These are phyloP conservation scores for Myotis myotis DNA, from an alignment of 2,797 vertebrate species.

Conservation along the genomic window DNA sequence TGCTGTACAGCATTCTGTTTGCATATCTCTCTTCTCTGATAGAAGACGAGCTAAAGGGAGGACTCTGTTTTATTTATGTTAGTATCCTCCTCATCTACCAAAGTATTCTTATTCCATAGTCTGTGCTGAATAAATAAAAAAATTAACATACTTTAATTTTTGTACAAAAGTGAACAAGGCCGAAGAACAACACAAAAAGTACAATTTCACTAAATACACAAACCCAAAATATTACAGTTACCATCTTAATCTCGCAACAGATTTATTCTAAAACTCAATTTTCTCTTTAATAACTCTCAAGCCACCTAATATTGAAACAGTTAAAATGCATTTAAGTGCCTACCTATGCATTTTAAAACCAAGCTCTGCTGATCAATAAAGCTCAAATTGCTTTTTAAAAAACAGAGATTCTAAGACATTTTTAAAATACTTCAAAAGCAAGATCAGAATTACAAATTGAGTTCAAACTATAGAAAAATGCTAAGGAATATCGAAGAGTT, in stretches of 20 bases:
- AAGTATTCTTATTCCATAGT: background rate
- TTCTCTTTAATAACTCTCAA: constrained; percentile 68
- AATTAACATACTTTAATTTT: background rate
- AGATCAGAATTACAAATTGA: constrained; percentile 53
- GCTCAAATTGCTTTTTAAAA: constrained; percentile 71
- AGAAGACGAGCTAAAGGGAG: background rate
- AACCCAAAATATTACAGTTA: background rate
- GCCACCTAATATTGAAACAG: constrained; percentile 60
- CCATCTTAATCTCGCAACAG: constrained; percentile 61
- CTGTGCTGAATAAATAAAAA: background rate
- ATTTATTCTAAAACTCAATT: constrained; percentile 72
- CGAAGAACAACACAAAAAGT: background rate
- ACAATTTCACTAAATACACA: background rate
- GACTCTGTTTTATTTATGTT: background rate
- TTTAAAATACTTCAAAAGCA: constrained; percentile 65
- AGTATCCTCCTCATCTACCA: background rate
- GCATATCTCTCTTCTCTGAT: background rate
- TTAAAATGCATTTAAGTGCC: constrained; percentile 71
- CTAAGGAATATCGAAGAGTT: background rate
- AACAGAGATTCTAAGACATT: constrained; percentile 59
- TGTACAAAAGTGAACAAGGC: constrained; percentile 25
- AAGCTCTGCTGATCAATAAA: constrained; percentile 67
- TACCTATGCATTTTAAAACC: constrained; percentile 63
- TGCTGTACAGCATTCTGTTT: background rate
- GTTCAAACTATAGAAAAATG: constrained; percentile 36